Percentiles rank a stretch among this genome's conserved stretches.
phyloP scores from a whole-genome alignment of 2,888 invertebrate species.

The Acleris emargana region DNA sequence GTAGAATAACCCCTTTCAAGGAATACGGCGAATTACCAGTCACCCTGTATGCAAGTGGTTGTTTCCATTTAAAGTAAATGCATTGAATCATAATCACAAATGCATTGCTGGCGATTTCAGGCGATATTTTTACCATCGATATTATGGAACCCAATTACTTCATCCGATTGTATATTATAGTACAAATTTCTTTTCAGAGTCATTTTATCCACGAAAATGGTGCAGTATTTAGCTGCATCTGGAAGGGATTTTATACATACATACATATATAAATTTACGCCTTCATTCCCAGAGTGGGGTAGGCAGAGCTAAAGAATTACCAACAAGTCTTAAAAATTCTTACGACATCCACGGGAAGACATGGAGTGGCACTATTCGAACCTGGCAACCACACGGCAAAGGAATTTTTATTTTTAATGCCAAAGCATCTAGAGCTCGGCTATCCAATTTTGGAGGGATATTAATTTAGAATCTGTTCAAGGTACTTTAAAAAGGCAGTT shows the following conservation, averaged over 20 bases:
- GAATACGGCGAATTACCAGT: too few species aligned
- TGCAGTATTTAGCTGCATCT: slow-evolving; percentile 41
- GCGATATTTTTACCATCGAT: slow-evolving; percentile 41
- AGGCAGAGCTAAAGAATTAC: too few species aligned
- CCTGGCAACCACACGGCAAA: too few species aligned
- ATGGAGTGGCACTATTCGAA: too few species aligned
- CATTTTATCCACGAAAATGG: slow-evolving; percentile 44
- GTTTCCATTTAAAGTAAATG: slow-evolving; percentile 43
- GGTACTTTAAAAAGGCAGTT: too few species aligned
- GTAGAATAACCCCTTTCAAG: too few species aligned
- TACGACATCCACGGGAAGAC: too few species aligned
- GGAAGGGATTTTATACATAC: slow-evolving; percentile 37
- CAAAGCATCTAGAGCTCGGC: slow-evolving; percentile 22
- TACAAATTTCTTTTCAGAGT: slow-evolving; percentile 42
- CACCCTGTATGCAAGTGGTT: slow-evolving; percentile 45
- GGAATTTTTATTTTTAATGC: slow-evolving; percentile 35
- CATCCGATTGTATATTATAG: slow-evolving; percentile 42
- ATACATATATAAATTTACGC: too few species aligned
- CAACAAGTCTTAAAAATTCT: too few species aligned
- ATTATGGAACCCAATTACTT: slow-evolving; percentile 45
- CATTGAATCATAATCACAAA: slow-evolving; percentile 42
- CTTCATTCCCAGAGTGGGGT: too few species aligned
- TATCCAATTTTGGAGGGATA: slow-evolving; percentile 40
- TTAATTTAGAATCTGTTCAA: too few species aligned
- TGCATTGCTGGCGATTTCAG: slow-evolving; percentile 29